Base-by-base conservation (phyloP, 35 echinoderm and acorn worm species). In the Ptychodera flava region DNA sequence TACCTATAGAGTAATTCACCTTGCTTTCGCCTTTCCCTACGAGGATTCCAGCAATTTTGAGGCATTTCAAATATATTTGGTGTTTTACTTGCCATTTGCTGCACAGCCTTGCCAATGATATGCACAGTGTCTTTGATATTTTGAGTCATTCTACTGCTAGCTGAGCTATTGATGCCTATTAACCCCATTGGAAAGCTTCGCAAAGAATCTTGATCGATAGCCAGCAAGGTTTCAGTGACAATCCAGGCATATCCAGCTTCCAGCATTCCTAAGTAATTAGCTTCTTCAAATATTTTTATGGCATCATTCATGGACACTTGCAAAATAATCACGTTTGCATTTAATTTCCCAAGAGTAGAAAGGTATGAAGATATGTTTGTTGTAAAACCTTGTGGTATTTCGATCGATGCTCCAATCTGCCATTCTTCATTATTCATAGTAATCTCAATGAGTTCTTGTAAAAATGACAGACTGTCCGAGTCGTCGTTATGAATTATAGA, bases 231-330 rank as follows among this genome's bases (percentile, higher is more conserved):
- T 22, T 91, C 89, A 16, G 84, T 86, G 1, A 64, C 78, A 32
- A 91, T 79, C 89, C 89, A 91, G 30, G 35, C 84, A 77, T 86
- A 91, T 0, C 89, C 89, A 33, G 76, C 38, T 28, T 32, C 77
- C 1, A 84, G 85, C 78, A 91, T 38, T 83, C 85, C 85, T 16
- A 91, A 45, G 33, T 85, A 76, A 10, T 86, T 36, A 1, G 89
- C 34, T 31, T 79, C 89, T 14, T 81, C 32, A 31, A 38, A 91
- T 29, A 91, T 77, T 2, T 30, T 80, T 0, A 78, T 52, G 31
- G 84, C 89, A 85, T 91, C 89, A 37, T 91, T 64, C 45, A 12
- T 6, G 22, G 6, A 12, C 22, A 64, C 22, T 64, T 64, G 45
- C 45, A 64, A 64, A 64, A 64, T 64, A 64, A 64, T 64, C 6